Evolutionary conservation across 1,140 invertebrate genomes (phyloP), one percentile per base, ranked within the genome.

Genomic region (Sycophila sp.): DNA sequence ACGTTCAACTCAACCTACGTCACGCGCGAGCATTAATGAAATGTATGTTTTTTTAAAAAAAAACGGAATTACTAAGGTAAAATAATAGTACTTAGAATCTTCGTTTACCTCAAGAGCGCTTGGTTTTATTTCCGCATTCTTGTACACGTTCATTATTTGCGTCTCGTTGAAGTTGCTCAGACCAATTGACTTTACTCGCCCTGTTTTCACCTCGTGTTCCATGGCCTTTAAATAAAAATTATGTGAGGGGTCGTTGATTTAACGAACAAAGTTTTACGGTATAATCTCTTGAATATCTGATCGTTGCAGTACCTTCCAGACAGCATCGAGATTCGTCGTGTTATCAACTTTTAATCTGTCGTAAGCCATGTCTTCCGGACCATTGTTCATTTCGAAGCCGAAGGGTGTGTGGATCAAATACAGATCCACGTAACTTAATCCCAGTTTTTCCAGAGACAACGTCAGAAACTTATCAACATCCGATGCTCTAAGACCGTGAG

Each of bases 261-360:
- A n/a, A n/a, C n/a, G n/a, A n/a, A n/a, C n/a, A n/a, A n/a, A n/a
- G n/a, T n/a, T n/a, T n/a, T n/a, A n/a, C n/a, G n/a, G n/a, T n/a
- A n/a, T n/a, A n/a, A n/a, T n/a, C n/a, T n/a, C n/a, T n/a, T n/a
- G n/a, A n/a, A n/a, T n/a, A n/a, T n/a, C n/a, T n/a, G n/a, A n/a
- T n/a, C n/a, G n/a, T n/a, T n/a, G n/a, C n/a, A n/a, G n/a, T 45
- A 92, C 89, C 86, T 88, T 88, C 93, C 93, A 95, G 60, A 90
- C 84, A n/a, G 86, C 88, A n/a, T 91, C 74, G 78, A 91, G 91
- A 84, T 94, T 88, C 0, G 93, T 94, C 6, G 77, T 85, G n/a
- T 80, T 75, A 0, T 93, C 73, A n/a, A n/a, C n/a, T n/a, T n/a
- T n/a, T n/a, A n/a, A n/a, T n/a, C n/a, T n/a, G n/a, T n/a, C n/a